Base-by-base conservation (phyloP, 2,797 vertebrate genomes). In the Oophaga sylvatica region DNA sequence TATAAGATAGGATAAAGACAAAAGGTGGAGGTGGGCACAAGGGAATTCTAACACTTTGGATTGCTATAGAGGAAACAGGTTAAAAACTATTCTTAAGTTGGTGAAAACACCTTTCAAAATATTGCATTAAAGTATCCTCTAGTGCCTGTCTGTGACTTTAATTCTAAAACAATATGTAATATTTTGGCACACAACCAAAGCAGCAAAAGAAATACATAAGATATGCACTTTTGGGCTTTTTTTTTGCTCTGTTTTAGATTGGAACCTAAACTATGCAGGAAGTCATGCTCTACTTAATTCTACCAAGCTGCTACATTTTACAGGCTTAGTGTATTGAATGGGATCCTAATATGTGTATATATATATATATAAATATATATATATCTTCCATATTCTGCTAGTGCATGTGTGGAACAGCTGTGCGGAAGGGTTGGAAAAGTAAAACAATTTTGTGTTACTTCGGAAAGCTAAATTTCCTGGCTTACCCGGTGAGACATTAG, bases 101-200 rank as follows among this genome's bases (percentile, higher is more conserved):
- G 82, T 92, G 90, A 93, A 93, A 92, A 92, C 90, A 90, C 90
- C 81, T 93, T 92, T 91, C 90, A 90, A 93, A 93, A 90, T 90
- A 85, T 90, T 92, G 88, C 89, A 90, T 91, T 90, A 92, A 93
- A 91, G 91, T 90, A 90, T 87, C 87, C 90, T 93, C 92, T 26
- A 86, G 88, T 92, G 89, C 82, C 89, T 90, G 89, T 90, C 91
- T 93, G 87, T 92, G 90, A 93, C 63, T 87, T 91, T 93, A 93
- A 90, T 92, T 92, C 88, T 91, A 87, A 91, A 93, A 92, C 88
- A 93, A 92, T 90, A 88, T 88, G 89, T 91, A 93, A 93, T 90
- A 92, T 92, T 92, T 91, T 93, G 91, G 91, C 91, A 91, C 87
- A 82, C 85, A 85, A 85, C 87, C 93, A 93, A 92, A 90, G 56